Evolutionary conservation across 2,888 invertebrate species (phyloP).

Genomic region (Noctua pronuba): DNA sequence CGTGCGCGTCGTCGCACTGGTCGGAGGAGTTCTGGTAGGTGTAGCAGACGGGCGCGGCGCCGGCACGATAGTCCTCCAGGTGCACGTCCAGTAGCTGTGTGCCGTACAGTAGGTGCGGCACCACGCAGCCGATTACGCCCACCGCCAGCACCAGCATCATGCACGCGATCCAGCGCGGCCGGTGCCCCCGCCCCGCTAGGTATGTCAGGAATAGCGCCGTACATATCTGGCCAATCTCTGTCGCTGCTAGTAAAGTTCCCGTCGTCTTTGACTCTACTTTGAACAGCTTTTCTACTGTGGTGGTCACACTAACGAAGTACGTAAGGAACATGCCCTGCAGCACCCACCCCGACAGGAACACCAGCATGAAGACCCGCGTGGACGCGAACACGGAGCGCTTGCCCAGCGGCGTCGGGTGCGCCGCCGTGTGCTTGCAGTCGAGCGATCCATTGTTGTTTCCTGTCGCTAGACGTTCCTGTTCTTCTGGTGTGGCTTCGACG

Average conservation of each 20-base stretch:
- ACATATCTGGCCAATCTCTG: conserved; percentile 98
- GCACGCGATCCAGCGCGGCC: conserved; percentile 98
- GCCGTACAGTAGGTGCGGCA: conserved; percentile 97
- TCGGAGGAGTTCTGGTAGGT: conserved; percentile 74
- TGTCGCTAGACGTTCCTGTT: conserved; percentile 87
- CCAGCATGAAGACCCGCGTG: conserved; percentile 96
- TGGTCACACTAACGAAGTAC: conserved; percentile 98
- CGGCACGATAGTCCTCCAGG: conserved; percentile 80
- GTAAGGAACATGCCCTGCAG: conserved; percentile 98
- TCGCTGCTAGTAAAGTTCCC: conserved; percentile 96
- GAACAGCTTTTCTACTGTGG: conserved; percentile 97
- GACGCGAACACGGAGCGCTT: conserved; percentile 94
- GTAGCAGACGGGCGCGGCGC: conserved; percentile 82
- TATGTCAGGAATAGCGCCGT: conserved; percentile 97
- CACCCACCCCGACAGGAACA: conserved; percentile 96
- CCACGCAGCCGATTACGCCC: conserved; percentile 95
- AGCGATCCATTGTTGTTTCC: conserved; percentile 93
- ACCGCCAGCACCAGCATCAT: conserved; percentile 97
- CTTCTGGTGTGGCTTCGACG: conserved; percentile 88
- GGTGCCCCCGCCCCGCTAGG: conserved; percentile 97
- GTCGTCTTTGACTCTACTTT: conserved; percentile 97
- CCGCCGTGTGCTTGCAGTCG: conserved; percentile 93
- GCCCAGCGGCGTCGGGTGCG: conserved; percentile 83
- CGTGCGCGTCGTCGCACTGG: conserved; percentile 91
- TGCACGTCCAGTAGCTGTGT: conserved; percentile 91